A percentile compares a stretch with the other conserved stretches of the same genome.
Conservation (phyloP, 2,797 vertebrate species). For the Lemur catta region DNA sequence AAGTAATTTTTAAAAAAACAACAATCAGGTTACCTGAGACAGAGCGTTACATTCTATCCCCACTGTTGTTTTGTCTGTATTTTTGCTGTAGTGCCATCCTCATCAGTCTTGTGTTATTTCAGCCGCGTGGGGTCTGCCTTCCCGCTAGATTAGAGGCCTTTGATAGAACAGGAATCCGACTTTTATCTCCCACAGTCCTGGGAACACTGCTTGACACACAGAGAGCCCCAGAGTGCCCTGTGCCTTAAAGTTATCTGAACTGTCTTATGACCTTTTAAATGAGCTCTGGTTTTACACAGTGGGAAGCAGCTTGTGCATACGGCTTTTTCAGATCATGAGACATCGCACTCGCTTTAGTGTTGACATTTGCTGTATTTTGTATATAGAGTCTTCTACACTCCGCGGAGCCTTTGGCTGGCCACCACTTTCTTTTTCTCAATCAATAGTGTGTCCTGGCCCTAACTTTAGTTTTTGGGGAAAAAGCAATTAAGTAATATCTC, state of each 20-base stretch:
- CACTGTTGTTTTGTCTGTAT: background rate
- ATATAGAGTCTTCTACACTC: accelerated
- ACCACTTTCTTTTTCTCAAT: background rate
- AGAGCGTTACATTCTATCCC: accelerated
- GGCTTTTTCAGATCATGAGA: accelerated
- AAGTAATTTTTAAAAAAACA: too few relatives aligned
- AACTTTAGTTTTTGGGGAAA: background rate
- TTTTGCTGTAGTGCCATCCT: background rate
- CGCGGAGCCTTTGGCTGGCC: accelerated
- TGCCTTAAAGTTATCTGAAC: background rate
- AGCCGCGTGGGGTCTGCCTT: accelerated
- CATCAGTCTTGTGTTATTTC: background rate
- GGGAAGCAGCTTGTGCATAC: accelerated
- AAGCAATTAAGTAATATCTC: background rate
- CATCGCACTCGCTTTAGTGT: accelerated
- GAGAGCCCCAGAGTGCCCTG: accelerated
- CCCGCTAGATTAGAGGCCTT: background rate
- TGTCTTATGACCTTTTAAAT: accelerated
- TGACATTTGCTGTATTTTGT: too few relatives aligned
- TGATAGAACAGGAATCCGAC: accelerated
- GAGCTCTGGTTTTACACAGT: background rate
- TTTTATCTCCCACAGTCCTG: background rate
- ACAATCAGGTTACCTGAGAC: background rate
- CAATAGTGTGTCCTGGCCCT: background rate
- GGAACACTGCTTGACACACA: background rate